Evolutionary conservation across 2,888 invertebrate genomes (phyloP), one percentile per base, ranked within the genome.

Genomic region (Cheilosia urbana): DNA sequence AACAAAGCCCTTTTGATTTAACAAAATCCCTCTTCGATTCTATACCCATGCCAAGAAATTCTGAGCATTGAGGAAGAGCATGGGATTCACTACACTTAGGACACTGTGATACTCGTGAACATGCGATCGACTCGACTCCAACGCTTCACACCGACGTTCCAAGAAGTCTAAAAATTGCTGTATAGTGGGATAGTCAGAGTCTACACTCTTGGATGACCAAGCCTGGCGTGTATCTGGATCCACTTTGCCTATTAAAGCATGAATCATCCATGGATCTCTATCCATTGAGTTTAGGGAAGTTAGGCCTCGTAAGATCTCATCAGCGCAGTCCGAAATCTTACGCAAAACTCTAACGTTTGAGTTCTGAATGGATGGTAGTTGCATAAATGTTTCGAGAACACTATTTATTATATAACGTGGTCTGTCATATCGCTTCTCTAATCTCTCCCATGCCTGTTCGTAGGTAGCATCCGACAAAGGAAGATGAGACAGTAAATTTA

Each of bases 251-350:
- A 73, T 34, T 27, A 85, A 53, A 37, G 57, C 30, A 11, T 79
- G 66, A 11, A 75, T 79, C 40, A 78, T 47, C 73, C 63, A 24
- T 24, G 73, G 73, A 65, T 81, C 73, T 17, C 81, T 42, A n/a
- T 65, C 17, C 7, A 63, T 37, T n/a, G 53, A 40, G 47, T 53
- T 27, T 11, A 78, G 34, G 9, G 69, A 40, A 45, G 24, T 24
- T 7, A 78, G 63, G 11, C 72, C 66, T 7, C 80, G 19, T 7
- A 75, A 53, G 1, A 71, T 57, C n/a, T 68, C 72, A 65, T 79
- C 75, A 15, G 81, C 69, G 30, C 73, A 66, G 40, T 87, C 81
- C 9, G 73, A 45, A 30, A 77, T 68, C 57, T 77, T 72, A 5
- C 81, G 63, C 5, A 87, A 34, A 24, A 24, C 24, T 24, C 24